These are phyloP conservation scores for Meganola albula DNA, from an alignment of 2,888 invertebrate species.

Conservation along the genomic window DNA sequence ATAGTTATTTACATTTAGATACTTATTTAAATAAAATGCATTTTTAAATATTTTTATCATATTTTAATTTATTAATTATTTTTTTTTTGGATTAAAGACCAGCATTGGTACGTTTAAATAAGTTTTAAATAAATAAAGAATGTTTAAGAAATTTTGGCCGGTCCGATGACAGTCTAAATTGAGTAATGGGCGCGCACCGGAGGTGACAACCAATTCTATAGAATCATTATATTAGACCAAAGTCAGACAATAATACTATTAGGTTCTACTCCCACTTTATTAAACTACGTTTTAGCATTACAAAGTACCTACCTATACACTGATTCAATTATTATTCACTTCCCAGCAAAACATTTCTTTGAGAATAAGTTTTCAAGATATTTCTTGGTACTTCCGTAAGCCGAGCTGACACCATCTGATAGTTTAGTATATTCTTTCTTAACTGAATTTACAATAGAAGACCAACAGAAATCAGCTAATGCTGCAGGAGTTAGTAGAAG, in stretches of 20 bases:
- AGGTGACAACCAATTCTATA: slow-evolving; percentile 29
- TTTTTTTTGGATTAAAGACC: neutral
- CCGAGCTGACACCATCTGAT: too few species aligned
- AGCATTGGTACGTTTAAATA: neutral
- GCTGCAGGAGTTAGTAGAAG: neutral
- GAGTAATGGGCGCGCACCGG: slow-evolving; percentile 40
- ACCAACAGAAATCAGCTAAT: too few species aligned
- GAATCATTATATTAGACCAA: slow-evolving; percentile 20
- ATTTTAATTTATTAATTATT: neutral
- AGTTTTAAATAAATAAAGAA: neutral
- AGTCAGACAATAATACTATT: slow-evolving; percentile 2
- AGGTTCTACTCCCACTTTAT: too few species aligned
- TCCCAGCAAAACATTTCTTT: too few species aligned
- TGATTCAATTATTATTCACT: too few species aligned
- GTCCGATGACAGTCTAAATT: slow-evolving; percentile 31
- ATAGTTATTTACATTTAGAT: too few species aligned
- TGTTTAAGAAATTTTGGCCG: slow-evolving; percentile 17
- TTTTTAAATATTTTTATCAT: neutral
- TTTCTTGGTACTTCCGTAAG: too few species aligned
- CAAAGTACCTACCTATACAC: too few species aligned
- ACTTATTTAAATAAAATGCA: neutral
- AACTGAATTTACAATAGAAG: neutral
- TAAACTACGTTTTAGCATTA: too few species aligned
- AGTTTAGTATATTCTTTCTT: too few species aligned
- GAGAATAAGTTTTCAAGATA: too few species aligned